These are phyloP conservation scores for Drosophila suzukii DNA, from an alignment of 1,140 invertebrate genomes.

Conservation along the genomic window DNA sequence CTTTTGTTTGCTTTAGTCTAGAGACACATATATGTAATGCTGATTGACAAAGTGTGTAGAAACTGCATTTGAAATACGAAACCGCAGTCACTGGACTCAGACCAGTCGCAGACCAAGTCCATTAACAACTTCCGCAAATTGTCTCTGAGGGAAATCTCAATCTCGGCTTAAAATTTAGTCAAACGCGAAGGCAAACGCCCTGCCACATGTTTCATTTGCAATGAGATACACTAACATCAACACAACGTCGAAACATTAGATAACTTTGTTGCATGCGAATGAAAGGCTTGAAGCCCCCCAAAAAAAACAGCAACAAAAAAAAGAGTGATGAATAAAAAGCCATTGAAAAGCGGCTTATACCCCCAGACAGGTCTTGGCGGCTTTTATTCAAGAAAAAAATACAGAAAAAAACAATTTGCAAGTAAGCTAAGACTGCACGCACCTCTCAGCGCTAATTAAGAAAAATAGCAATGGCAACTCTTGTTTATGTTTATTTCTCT, in stretches of 20 bases:
- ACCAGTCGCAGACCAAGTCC: slow-evolving; percentile 40
- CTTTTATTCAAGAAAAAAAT: slow-evolving; percentile 43
- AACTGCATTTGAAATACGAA: slow-evolving; percentile 33
- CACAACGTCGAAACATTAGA: slow-evolving; percentile 53
- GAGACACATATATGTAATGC: slow-evolving; percentile 1
- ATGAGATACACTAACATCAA: slow-evolving; percentile 20
- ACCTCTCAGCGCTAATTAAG: slow-evolving; percentile 64
- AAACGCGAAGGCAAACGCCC: slow-evolving; percentile 73
- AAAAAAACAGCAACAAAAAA: slow-evolving; percentile 13
- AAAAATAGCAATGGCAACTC: slow-evolving; percentile 34
- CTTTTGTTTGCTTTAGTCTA: slow-evolving; percentile 52
- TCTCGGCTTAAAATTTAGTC: slow-evolving; percentile 73
- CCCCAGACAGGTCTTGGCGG: slow-evolving; percentile 40
- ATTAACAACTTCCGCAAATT: slow-evolving; percentile 76
- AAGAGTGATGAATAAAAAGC: slow-evolving; percentile 38
- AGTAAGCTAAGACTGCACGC: slow-evolving; percentile 64
- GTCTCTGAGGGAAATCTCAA: slow-evolving; percentile 54
- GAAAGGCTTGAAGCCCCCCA: slow-evolving; percentile 58
- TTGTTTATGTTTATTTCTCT: slow-evolving; percentile 36
- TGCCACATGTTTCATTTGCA: slow-evolving; percentile 63
- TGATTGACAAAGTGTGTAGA: slow-evolving; percentile 29
- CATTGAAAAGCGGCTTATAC: slow-evolving; percentile 43
- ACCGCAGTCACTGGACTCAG: slow-evolving; percentile 8
- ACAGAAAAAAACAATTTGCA: slow-evolving; percentile 68
- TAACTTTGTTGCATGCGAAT: slow-evolving; percentile 74